phyloP scores from a whole-genome alignment of 1,140 invertebrate genomes.

The Magallana gigas region DNA sequence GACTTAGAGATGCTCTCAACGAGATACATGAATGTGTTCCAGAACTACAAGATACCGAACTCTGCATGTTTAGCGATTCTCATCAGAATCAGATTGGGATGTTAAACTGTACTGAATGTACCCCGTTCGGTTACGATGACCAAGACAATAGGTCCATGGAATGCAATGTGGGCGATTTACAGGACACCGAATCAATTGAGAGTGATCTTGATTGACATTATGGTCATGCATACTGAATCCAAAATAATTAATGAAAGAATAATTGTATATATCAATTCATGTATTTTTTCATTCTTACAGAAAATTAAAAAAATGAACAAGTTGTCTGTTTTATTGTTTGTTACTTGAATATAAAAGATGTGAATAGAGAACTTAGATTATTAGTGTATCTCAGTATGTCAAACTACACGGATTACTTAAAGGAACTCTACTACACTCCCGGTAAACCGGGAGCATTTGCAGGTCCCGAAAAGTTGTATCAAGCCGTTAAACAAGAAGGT shows the following conservation, averaged over 20 bases:
- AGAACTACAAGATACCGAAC: slow-evolving; percentile 25
- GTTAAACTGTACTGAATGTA: slow-evolving; percentile 30
- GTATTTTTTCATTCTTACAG: not conserved
- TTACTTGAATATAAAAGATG: too few species aligned
- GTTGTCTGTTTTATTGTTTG: too few species aligned
- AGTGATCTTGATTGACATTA: slow-evolving; percentile 13
- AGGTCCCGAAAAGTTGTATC: slow-evolving; percentile 23
- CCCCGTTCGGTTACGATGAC: not conserved
- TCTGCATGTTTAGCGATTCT: slow-evolving; percentile 6
- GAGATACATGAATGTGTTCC: slow-evolving; percentile 12
- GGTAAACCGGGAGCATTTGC: slow-evolving; percentile 28
- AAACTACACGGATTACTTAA: slow-evolving; percentile 36
- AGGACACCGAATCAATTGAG: not conserved
- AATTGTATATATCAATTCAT: not conserved
- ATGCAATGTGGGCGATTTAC: slow-evolving; percentile 32
- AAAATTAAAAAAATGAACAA: not conserved
- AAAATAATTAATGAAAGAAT: not conserved
- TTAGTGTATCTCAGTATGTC: not conserved
- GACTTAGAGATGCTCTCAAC: not conserved
- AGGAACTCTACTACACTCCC: slow-evolving; percentile 38
- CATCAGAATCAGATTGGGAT: slow-evolving; percentile 39
- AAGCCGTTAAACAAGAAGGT: too few species aligned
- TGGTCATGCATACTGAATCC: not conserved
- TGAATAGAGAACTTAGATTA: not conserved
- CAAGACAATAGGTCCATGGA: slow-evolving; percentile 14